A percentile compares a stretch with the other conserved stretches of the same genome.
These are phyloP conservation scores for Solenodon paradoxus DNA, from an alignment of 2,113 vertebrate genomes.

Conservation along the genomic window DNA sequence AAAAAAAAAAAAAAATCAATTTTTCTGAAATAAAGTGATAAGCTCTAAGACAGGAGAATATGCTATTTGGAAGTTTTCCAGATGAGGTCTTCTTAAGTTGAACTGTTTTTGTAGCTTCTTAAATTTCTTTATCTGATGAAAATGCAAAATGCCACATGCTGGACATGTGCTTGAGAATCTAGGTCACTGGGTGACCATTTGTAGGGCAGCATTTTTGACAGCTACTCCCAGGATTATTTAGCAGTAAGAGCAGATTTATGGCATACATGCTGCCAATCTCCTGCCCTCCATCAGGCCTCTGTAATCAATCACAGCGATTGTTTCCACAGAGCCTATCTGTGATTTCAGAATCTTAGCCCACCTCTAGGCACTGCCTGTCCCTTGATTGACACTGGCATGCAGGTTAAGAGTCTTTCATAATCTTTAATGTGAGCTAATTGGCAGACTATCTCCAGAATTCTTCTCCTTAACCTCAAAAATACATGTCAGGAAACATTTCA, in stretches of 20 bases:
- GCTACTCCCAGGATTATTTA: slow-evolving; percentile 6
- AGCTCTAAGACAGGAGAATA: background rate
- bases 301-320: slow-evolving; percentile 36
- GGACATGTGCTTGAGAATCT: background rate
- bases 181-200: slow-evolving; percentile 59
- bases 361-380: background rate
- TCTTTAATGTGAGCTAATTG: background rate
- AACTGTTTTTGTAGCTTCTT: background rate
- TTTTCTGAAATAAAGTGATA: background rate
- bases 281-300: background rate
- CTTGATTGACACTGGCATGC: background rate
- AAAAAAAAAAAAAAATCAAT: background rate
- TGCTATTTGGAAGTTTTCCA: background rate
- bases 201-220: slow-evolving; percentile 47
- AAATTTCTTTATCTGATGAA: background rate
- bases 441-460: background rate
- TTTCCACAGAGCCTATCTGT: background rate
- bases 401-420: background rate
- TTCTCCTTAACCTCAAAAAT: background rate
- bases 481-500: background rate
- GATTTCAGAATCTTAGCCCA: background rate
- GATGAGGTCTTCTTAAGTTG: background rate
- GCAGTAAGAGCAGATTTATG: slow-evolving; percentile 28
- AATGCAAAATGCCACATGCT: background rate
- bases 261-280: background rate